Evolutionary conservation across 2,888 invertebrate species (phyloP).

Genomic region (Odontocolon sp.): DNA sequence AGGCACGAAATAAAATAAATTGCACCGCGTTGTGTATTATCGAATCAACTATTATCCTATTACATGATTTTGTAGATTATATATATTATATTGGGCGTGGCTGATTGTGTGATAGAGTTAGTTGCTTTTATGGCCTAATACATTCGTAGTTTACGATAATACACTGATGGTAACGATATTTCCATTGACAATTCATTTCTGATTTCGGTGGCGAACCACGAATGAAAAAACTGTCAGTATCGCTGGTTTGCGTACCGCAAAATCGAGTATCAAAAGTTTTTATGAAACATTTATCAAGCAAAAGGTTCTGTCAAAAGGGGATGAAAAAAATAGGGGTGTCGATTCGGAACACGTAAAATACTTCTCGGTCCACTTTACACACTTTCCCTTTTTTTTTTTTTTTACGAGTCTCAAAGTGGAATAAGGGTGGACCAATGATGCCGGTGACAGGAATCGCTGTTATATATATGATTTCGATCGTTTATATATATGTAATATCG

Average conservation of each 20-base stretch:
- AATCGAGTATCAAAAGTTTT: conserved; percentile 1
- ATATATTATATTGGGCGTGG: not conserved
- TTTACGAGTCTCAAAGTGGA: not conserved
- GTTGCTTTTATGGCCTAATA: too few relatives aligned
- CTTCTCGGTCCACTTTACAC: not conserved
- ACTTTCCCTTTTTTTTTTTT: not conserved
- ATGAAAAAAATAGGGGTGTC: too few relatives aligned
- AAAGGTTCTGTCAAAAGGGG: not conserved
- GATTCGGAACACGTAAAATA: not conserved
- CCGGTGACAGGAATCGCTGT: too few relatives aligned
- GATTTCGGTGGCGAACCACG: too few relatives aligned
- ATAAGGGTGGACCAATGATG: not conserved
- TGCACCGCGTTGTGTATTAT: conserved; percentile 7
- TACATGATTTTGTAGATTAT: not conserved
- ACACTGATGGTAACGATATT: too few relatives aligned
- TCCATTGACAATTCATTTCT: too few relatives aligned
- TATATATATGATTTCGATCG: conserved; percentile 2
- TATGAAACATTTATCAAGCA: not conserved
- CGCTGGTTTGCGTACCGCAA: not conserved
- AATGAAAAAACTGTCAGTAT: too few relatives aligned
- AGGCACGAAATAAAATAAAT: conserved; percentile 35
- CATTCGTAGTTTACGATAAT: too few relatives aligned
- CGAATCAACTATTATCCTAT: conserved; percentile 28
- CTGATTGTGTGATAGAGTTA: not conserved
- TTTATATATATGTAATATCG: too few relatives aligned